Evolutionary conservation across 2,888 invertebrate genomes (phyloP).

Genomic region (Ormyrus rosae): DNA sequence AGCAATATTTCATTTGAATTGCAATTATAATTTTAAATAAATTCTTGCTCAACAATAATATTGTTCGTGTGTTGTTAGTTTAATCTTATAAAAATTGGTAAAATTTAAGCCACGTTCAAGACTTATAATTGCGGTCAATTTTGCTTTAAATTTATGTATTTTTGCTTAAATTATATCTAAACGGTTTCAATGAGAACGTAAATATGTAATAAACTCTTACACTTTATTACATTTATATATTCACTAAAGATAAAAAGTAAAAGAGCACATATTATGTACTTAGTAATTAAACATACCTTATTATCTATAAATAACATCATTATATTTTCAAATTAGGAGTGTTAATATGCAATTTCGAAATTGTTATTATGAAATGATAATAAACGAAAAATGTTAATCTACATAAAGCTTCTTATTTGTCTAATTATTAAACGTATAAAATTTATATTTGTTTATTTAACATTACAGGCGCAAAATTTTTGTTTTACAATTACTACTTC

Average conservation of each 20-base stretch:
- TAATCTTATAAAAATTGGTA: background rate
- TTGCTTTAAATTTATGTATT: background rate
- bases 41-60: background rate
- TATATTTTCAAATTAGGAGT: background rate
- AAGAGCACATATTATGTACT: background rate
- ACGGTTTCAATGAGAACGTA: background rate
- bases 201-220: slow-evolving; percentile 3
- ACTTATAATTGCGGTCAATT: slow-evolving; percentile 2
- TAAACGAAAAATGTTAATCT: background rate
- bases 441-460: no score
- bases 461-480: no score
- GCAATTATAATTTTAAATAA: background rate
- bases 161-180: slow-evolving; percentile 11
- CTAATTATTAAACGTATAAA: no score
- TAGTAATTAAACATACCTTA: background rate
- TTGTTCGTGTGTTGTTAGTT: background rate
- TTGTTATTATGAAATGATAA: slow-evolving; percentile 8
- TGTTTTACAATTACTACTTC: no score
- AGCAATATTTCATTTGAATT: background rate
- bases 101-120: background rate
- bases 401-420: no score
- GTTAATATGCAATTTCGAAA: background rate
- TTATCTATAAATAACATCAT: slow-evolving; percentile 8
- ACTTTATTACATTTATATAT: slow-evolving; percentile 21
- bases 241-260: background rate